Evolutionary conservation across 2,113 vertebrate genomes (phyloP).

Genomic region (Regulus satrapa): DNA sequence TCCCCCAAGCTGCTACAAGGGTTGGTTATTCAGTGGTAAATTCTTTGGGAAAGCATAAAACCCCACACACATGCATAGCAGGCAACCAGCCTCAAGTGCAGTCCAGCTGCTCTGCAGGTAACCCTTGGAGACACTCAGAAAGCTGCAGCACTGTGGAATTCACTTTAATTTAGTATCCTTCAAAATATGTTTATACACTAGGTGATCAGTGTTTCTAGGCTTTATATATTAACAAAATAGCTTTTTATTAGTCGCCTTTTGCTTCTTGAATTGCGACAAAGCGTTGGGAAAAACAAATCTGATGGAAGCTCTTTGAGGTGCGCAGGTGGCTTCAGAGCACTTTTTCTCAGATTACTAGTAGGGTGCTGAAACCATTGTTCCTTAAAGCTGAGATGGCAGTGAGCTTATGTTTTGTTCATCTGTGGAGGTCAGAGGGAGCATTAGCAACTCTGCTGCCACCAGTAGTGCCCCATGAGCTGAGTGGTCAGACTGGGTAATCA

Average conservation of each 20-base stretch:
- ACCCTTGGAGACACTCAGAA: not conserved
- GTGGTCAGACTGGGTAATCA: not conserved
- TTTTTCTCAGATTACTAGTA: not conserved
- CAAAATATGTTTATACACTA: not conserved
- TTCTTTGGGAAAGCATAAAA: not conserved
- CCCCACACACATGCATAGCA: rapidly evolving
- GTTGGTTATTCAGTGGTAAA: not conserved
- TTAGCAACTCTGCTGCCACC: not conserved
- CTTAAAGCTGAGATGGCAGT: not conserved
- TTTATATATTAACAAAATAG: not conserved
- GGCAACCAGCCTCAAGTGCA: not conserved
- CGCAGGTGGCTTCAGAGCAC: not conserved
- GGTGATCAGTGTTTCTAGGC: not conserved
- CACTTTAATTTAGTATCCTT: not conserved
- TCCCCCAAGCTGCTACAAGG: not conserved
- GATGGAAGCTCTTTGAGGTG: not conserved
- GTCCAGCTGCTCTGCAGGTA: not conserved
- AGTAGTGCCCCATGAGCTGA: not conserved
- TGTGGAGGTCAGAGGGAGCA: not conserved
- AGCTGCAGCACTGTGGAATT: not conserved
- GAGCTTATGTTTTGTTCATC: not conserved
- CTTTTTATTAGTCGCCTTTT: not conserved
- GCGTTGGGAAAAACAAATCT: not conserved
- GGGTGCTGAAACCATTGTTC: not conserved
- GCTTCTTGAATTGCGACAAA: not conserved